phyloP scores from a whole-genome alignment of 2,888 invertebrate species.

The Eupithecia exiguata region DNA sequence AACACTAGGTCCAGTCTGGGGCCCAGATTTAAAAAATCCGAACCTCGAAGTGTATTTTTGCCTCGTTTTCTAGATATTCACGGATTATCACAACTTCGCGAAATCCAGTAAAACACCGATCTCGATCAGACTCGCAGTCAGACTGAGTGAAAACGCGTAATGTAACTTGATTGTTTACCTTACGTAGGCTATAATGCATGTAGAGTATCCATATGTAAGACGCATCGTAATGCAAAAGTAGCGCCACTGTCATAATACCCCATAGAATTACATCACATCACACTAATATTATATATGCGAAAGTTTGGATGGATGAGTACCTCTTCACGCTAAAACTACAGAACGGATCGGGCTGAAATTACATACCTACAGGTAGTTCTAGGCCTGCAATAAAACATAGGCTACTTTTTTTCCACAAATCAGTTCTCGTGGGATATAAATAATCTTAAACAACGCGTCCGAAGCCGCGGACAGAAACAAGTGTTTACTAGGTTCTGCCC shows the following conservation, averaged over 20 bases:
- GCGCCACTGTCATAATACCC: not conserved
- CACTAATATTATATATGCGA: no score
- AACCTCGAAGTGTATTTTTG: not conserved
- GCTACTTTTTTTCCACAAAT: no score
- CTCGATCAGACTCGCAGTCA: not conserved
- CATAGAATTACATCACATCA: no score
- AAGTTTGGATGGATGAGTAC: no score
- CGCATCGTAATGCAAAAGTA: not conserved
- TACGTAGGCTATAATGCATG: not conserved
- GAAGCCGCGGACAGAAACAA: no score
- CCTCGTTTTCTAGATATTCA: not conserved
- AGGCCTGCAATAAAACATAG: no score
- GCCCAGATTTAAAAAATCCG: not conserved
- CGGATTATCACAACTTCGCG: not conserved
- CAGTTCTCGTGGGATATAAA: no score
- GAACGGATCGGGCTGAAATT: no score
- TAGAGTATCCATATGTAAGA: not conserved
- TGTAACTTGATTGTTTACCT: not conserved
- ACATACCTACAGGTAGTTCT: no score
- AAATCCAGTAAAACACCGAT: not conserved
- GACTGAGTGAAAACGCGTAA: constrained; percentile 1
- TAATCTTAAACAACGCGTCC: no score
- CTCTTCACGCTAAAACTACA: no score
- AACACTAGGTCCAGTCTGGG: not conserved
- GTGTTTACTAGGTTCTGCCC: no score